Conservation (phyloP, 1,140 invertebrate genomes). For the Drosophila burlai region DNA sequence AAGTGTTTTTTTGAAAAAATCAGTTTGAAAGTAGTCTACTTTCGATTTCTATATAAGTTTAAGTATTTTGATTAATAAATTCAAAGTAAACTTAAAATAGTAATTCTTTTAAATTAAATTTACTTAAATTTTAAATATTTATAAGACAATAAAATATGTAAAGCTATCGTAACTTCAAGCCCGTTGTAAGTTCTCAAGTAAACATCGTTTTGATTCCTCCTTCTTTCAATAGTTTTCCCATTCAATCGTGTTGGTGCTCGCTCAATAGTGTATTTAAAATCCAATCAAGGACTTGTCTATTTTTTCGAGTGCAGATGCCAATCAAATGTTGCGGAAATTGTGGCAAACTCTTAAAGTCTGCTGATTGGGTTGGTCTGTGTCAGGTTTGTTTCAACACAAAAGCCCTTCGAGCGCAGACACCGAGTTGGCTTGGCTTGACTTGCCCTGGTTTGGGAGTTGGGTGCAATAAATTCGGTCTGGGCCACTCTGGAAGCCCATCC, state of each 20-base stretch:
- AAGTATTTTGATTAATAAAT: neutral
- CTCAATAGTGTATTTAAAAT: neutral
- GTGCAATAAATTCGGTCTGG: conserved; percentile 62
- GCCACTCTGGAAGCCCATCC: conserved; percentile 5
- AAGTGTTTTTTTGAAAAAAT: neutral
- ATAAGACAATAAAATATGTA: neutral
- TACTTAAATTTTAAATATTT: neutral
- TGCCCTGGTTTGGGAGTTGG: conserved; percentile 12
- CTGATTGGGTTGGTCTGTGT: conserved; percentile 71
- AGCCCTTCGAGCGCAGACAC: conserved; percentile 40
- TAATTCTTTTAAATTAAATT: no score
- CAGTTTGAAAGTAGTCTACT: neutral
- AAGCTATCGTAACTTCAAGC: neutral
- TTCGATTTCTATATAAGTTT: no score
- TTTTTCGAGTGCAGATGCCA: conserved; percentile 36
- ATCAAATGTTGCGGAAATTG: conserved; percentile 78
- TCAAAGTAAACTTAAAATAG: neutral
- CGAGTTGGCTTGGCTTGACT: conserved; percentile 2
- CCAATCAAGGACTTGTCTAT: neutral
- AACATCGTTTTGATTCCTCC: neutral
- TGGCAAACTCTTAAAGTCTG: conserved; percentile 70
- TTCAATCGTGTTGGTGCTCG: neutral
- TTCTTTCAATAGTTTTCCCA: neutral
- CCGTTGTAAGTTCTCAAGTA: neutral
- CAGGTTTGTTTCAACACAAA: conserved; percentile 56